These are phyloP conservation scores for Hedya salicella DNA, from an alignment of 2,888 invertebrate species.

Conservation along the genomic window DNA sequence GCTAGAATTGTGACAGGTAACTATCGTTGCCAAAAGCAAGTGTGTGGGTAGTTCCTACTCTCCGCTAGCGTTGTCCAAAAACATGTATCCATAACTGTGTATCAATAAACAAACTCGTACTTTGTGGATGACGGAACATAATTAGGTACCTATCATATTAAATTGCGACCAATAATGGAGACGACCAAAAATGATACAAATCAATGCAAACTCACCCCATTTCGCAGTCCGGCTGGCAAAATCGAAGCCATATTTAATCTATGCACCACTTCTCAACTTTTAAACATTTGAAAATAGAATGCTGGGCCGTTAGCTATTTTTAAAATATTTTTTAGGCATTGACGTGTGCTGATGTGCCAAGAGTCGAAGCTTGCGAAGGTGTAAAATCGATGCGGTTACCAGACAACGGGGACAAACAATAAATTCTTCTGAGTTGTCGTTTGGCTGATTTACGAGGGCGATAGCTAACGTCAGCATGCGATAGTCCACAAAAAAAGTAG, in stretches of 20 bases:
- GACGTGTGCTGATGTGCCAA: constrained; percentile 31
- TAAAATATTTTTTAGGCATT: neutral
- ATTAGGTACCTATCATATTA: constrained; percentile 1
- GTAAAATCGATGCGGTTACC: constrained; percentile 76
- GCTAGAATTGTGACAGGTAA: no score
- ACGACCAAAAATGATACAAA: neutral
- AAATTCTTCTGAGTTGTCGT: constrained; percentile 35
- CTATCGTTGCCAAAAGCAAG: no score
- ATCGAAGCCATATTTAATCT: constrained; percentile 69
- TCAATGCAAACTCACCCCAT: constrained; percentile 61
- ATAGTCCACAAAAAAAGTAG: neutral
- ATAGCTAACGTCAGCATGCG: constrained; percentile 3
- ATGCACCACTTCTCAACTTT: neutral
- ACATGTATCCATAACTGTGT: no score
- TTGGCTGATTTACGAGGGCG: constrained; percentile 26
- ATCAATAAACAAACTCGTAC: no score
- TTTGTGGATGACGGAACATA: no score
- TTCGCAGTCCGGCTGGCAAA: constrained; percentile 69
- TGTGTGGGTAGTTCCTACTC: no score
- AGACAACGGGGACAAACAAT: constrained; percentile 71
- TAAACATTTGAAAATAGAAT: constrained; percentile 14
- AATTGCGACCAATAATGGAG: neutral
- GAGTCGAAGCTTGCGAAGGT: constrained; percentile 46
- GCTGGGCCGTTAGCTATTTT: neutral
- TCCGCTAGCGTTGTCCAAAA: no score